These are phyloP conservation scores for Gila robusta DNA, from an alignment of 2,797 vertebrate genomes.

Conservation along the genomic window DNA sequence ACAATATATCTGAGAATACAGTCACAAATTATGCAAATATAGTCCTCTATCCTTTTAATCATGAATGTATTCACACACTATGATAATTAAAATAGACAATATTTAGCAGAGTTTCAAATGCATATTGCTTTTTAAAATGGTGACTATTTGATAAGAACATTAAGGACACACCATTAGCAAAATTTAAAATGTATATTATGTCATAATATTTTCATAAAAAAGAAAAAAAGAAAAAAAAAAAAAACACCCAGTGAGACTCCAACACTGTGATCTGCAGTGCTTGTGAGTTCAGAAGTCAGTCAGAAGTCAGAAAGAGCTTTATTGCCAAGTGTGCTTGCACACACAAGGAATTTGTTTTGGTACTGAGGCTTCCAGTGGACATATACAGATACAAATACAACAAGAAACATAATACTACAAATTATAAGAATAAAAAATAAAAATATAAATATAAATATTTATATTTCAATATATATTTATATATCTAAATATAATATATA, in stretches of 20 bases:
- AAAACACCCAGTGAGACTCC: too few species aligned
- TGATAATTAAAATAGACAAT: background rate
- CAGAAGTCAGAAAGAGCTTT: too few species aligned
- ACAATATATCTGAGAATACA: background rate
- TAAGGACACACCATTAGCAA: background rate
- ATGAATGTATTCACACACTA: background rate
- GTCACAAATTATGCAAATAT: background rate
- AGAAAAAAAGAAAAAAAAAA: background rate
- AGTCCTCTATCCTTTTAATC: background rate
- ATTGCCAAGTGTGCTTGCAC: too few species aligned
- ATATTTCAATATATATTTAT: too few species aligned
- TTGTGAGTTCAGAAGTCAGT: background rate
- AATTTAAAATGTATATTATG: background rate
- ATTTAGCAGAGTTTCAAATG: background rate
- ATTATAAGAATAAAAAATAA: too few species aligned
- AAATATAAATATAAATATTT: too few species aligned
- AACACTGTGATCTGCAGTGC: too few species aligned
- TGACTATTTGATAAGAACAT: background rate
- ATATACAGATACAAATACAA: too few species aligned
- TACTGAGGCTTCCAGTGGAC: too few species aligned
- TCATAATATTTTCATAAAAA: background rate
- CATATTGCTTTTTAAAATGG: background rate
- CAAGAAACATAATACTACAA: too few species aligned
- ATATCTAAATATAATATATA: too few species aligned
- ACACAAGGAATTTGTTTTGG: too few species aligned